A percentile compares a stretch with the other conserved stretches of the same genome.
phyloP scores from a whole-genome alignment of 2,113 vertebrate species.

The Poeciliopsis retropinna region DNA sequence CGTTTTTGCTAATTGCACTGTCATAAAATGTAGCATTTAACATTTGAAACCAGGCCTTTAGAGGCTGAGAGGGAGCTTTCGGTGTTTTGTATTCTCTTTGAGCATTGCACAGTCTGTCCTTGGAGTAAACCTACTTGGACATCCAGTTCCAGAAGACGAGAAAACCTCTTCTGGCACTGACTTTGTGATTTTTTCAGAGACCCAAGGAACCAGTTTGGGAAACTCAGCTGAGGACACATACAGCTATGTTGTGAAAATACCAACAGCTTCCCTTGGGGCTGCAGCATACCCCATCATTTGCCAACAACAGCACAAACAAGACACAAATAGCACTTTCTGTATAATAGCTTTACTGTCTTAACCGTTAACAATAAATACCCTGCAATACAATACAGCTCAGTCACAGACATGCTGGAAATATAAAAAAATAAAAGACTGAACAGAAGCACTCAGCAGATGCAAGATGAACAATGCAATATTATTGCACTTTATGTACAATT shows the following conservation, averaged over 20 bases:
- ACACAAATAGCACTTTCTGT: conserved; percentile 30
- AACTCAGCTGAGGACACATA: conserved; percentile 4
- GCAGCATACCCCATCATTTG: conserved; percentile 2
- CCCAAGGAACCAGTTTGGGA: conserved; percentile 9
- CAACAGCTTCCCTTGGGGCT: conserved; percentile 19
- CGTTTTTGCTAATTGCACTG: not conserved
- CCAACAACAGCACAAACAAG: conserved; percentile 41
- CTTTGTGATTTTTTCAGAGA: conserved; percentile 7
- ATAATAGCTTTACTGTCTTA: conserved; percentile 42
- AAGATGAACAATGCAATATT: conserved; percentile 37
- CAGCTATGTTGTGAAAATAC: conserved; percentile 41
- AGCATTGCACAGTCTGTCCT: not conserved
- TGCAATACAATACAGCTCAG: conserved; percentile 44
- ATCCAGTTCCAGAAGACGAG: not conserved
- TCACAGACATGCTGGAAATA: conserved; percentile 52
- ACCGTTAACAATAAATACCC: conserved; percentile 32
- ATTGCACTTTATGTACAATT: conserved; percentile 66
- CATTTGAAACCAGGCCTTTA: not conserved
- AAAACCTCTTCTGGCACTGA: not conserved
- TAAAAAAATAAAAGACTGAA: conserved; percentile 43
- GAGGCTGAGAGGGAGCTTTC: not conserved
- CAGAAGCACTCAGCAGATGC: conserved; percentile 3
- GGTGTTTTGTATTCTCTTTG: not conserved
- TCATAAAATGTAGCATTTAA: not conserved
- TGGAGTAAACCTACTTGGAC: not conserved